phyloP scores from a whole-genome alignment of 2,888 invertebrate species.

The Campoletis raptor region DNA sequence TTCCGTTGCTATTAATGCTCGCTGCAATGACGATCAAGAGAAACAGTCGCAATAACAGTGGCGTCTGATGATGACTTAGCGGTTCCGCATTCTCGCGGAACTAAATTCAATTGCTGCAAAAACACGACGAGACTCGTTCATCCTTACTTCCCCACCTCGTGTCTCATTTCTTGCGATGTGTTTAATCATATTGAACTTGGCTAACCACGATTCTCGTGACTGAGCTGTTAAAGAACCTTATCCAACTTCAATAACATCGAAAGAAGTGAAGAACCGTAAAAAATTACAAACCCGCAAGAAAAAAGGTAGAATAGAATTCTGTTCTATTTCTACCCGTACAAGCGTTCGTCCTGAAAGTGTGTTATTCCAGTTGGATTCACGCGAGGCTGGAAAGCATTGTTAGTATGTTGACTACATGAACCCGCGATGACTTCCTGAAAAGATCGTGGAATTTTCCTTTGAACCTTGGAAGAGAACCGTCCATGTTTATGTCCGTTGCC shows the following conservation, averaged over 20 bases:
- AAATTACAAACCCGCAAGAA: background rate
- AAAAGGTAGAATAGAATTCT: constrained; percentile 10
- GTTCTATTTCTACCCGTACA: background rate
- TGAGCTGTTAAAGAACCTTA: background rate
- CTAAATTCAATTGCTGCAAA: constrained; percentile 60
- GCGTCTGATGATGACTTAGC: constrained; percentile 48
- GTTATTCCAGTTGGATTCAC: constrained; percentile 5
- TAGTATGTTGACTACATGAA: background rate
- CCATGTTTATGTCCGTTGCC: constrained; percentile 2
- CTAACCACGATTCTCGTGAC: constrained; percentile 24
- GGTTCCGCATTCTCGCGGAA: constrained; percentile 65
- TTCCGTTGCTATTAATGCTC: constrained; percentile 12
- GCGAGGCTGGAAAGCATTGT: constrained; percentile 1
- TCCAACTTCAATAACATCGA: background rate
- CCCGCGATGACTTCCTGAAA: constrained; percentile 54
- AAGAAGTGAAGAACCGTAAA: background rate
- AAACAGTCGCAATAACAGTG: constrained; percentile 23
- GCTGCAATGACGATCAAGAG: constrained; percentile 6
- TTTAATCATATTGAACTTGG: constrained; percentile 40
- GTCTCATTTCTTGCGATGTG: background rate
- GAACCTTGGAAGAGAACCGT: constrained; percentile 51
- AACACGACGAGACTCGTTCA: constrained; percentile 14
- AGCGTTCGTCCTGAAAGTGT: background rate
- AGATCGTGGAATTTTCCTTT: constrained; percentile 60
- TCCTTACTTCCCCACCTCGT: background rate